Evolutionary conservation across 2,797 vertebrate genomes (phyloP).

Genomic region (Hydrolagus colliei): DNA sequence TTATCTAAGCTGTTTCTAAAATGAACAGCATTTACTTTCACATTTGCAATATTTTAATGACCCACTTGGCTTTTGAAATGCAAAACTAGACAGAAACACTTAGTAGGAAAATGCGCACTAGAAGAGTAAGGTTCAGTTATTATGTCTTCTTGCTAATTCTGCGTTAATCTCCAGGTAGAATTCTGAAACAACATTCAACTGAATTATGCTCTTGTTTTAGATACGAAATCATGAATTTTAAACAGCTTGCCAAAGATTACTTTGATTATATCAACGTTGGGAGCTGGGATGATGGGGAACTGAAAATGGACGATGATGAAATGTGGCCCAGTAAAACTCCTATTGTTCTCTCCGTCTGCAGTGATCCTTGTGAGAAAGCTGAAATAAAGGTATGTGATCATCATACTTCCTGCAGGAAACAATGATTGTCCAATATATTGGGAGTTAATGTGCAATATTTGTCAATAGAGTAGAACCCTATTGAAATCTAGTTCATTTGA

Average conservation of each 20-base stretch:
- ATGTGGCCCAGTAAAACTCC: slow-evolving; percentile 82
- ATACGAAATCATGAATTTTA: slow-evolving; percentile 99
- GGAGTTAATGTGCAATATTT: too few relatives aligned
- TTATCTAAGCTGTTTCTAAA: neutral
- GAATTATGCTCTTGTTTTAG: slow-evolving; percentile 52
- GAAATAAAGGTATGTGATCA: slow-evolving; percentile 80
- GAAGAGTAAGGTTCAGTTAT: neutral
- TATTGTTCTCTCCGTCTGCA: slow-evolving; percentile 90
- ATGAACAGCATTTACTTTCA: neutral
- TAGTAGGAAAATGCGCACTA: neutral
- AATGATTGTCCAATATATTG: too few relatives aligned
- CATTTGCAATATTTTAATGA: neutral
- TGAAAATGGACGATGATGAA: slow-evolving; percentile 90
- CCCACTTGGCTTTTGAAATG: neutral
- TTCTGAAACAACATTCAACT: neutral
- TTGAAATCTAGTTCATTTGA: too few relatives aligned
- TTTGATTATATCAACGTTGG: slow-evolving; percentile 93
- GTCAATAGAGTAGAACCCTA: too few relatives aligned
- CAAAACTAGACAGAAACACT: neutral
- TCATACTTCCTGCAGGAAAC: too few relatives aligned
- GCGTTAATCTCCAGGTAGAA: neutral
- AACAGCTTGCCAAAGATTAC: slow-evolving; percentile 95
- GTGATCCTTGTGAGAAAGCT: slow-evolving; percentile 89
- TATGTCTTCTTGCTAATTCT: neutral
- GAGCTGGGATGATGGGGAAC: slow-evolving; percentile 89